Conservation (phyloP, 2,113 vertebrate genomes). For the Noturus placidus region DNA sequence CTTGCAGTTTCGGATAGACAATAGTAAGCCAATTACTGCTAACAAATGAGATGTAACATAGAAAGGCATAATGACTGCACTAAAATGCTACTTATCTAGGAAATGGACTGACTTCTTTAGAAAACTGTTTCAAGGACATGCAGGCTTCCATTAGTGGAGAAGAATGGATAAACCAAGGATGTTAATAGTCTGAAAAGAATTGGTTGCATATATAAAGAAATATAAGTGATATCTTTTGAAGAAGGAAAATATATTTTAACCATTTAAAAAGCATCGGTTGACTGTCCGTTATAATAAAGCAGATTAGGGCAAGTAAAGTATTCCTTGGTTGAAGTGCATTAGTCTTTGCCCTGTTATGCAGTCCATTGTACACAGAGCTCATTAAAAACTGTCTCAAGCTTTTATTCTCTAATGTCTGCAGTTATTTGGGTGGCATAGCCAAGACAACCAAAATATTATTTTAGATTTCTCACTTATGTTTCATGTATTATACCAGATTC, state of each 20-base stretch:
- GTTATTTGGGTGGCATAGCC: too few relatives aligned
- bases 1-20: slow-evolving; percentile 37
- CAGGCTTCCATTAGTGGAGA: slow-evolving; percentile 50
- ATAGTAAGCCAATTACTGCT: slow-evolving; percentile 50
- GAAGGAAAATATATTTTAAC: slow-evolving; percentile 39
- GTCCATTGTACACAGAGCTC: neutral
- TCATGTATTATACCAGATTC: neutral
- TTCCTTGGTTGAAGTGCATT: neutral
- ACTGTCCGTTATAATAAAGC: slow-evolving; percentile 31
- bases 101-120: slow-evolving; percentile 52
- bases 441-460: neutral
- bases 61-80: slow-evolving; percentile 51
- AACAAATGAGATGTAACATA: slow-evolving; percentile 45
- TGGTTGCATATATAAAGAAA: slow-evolving; percentile 35
- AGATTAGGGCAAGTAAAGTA: slow-evolving; percentile 22
- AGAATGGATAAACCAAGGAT: slow-evolving; percentile 46
- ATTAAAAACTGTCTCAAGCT: slow-evolving; percentile 14
- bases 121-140: slow-evolving; percentile 58
- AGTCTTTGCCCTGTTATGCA: slow-evolving; percentile 12
- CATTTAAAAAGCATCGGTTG: slow-evolving; percentile 31
- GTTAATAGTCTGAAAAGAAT: slow-evolving; percentile 45
- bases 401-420: neutral
- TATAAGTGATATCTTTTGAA: slow-evolving; percentile 35
- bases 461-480: neutral
- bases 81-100: slow-evolving; percentile 55